Conservation (phyloP, 2,113 vertebrate species). For the Scopus umbretta region DNA sequence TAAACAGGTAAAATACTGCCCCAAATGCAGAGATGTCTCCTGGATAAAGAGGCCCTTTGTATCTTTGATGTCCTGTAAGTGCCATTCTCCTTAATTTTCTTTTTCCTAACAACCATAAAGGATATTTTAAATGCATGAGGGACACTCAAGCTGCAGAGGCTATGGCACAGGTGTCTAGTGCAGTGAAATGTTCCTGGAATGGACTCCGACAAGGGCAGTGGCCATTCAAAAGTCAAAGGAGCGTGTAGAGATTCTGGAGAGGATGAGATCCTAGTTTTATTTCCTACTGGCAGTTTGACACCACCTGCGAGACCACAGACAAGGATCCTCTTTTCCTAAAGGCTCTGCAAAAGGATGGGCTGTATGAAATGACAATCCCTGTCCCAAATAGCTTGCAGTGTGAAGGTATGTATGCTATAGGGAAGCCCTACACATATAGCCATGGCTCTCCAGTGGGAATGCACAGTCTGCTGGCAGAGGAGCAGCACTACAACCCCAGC, state of each 20-base stretch:
- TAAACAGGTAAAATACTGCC: slow-evolving; percentile 38
- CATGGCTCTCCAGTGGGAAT: neutral
- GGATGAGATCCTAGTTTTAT: neutral
- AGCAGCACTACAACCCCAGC: neutral
- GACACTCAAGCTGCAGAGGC: neutral
- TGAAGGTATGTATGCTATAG: neutral
- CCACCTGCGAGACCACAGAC: neutral
- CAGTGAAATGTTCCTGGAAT: neutral
- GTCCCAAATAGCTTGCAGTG: accelerated
- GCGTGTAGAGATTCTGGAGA: neutral
- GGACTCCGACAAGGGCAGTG: neutral
- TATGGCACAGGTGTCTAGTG: neutral
- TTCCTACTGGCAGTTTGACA: neutral
- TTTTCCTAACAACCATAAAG: slow-evolving; percentile 30
- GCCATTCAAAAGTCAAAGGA: neutral
- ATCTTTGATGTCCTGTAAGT: slow-evolving; percentile 46
- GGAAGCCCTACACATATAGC: neutral
- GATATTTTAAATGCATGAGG: slow-evolving; percentile 12
- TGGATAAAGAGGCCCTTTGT: slow-evolving; percentile 42
- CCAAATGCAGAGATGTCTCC: slow-evolving; percentile 12
- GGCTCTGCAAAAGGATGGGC: neutral
- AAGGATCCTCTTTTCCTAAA: neutral
- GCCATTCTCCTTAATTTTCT: slow-evolving; percentile 43
- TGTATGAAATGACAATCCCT: neutral
- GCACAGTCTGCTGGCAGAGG: neutral